A percentile compares a stretch with the other conserved stretches of the same genome.
phyloP scores from a whole-genome alignment of 23 tunicate species.

The Oikopleura dioica region DNA sequence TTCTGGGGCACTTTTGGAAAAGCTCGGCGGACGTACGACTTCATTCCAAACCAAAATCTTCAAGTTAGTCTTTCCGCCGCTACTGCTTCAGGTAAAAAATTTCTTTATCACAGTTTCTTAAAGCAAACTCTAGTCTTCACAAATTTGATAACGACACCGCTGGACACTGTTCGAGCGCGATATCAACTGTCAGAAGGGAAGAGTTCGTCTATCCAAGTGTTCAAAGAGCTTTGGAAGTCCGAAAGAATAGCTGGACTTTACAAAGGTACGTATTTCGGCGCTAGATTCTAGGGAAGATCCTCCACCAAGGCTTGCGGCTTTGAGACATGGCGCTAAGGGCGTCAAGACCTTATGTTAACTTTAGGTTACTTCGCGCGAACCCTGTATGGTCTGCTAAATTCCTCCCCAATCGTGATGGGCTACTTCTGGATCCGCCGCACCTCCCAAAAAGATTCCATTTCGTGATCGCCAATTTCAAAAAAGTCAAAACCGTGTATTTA shows the following conservation, averaged over 20 bases:
- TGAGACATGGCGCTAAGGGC: not conserved
- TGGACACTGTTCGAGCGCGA: not conserved
- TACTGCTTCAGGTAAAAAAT: not conserved
- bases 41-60: not conserved
- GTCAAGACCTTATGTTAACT: not conserved
- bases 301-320: not conserved
- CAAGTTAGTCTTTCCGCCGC: not conserved
- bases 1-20: conserved; percentile 31
- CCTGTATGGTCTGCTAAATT: not conserved
- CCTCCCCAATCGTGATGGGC: not conserved
- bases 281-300: not conserved
- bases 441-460: no score
- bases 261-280: not conserved
- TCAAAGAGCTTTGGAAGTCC: not conserved
- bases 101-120: not conserved
- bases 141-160: not conserved
- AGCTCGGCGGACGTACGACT: no score
- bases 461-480: no score
- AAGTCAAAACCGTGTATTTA: no score
- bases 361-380: conserved; percentile 6
- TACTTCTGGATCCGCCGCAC: conserved; percentile 9
- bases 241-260: not conserved
- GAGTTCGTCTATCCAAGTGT: not conserved
- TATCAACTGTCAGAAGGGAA: not conserved
- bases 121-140: not conserved